A percentile compares a stretch with the other conserved stretches of the same genome.
These are phyloP conservation scores for Ptyas mucosa DNA, from an alignment of 2,113 vertebrate species.

Conservation along the genomic window DNA sequence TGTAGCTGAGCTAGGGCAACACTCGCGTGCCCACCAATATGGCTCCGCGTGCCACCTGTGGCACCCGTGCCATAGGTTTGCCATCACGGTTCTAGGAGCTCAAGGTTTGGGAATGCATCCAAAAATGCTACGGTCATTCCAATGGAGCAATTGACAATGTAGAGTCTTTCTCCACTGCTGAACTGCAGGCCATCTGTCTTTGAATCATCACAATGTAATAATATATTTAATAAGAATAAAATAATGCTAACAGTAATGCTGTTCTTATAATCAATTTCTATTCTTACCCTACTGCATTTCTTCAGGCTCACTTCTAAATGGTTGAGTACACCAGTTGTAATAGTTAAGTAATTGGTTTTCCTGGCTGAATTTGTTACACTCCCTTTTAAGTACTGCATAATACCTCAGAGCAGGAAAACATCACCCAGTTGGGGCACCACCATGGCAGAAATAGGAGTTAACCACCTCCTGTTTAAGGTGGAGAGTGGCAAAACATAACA, in stretches of 20 bases:
- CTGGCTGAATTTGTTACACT: not conserved
- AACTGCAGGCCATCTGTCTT: not conserved
- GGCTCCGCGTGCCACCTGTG: no score
- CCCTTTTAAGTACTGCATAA: not conserved
- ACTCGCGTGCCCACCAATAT: no score
- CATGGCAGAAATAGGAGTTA: not conserved
- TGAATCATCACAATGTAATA: not conserved
- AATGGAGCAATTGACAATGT: not conserved
- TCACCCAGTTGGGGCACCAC: not conserved
- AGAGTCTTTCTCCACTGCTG: not conserved
- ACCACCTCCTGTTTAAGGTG: not conserved
- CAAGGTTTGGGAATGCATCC: not conserved
- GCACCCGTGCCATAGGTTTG: no score
- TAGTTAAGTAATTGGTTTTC: not conserved
- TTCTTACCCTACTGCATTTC: not conserved
- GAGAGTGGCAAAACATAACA: not conserved
- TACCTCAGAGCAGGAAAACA: not conserved
- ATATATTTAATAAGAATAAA: not conserved
- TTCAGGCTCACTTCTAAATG: not conserved
- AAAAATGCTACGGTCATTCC: not conserved
- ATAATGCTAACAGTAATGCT: not conserved
- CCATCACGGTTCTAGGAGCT: no score
- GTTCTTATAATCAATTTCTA: not conserved
- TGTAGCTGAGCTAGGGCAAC: no score
- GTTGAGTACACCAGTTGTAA: not conserved